Conservation (phyloP, 2,888 invertebrate genomes). For the Drosophila histrio region DNA sequence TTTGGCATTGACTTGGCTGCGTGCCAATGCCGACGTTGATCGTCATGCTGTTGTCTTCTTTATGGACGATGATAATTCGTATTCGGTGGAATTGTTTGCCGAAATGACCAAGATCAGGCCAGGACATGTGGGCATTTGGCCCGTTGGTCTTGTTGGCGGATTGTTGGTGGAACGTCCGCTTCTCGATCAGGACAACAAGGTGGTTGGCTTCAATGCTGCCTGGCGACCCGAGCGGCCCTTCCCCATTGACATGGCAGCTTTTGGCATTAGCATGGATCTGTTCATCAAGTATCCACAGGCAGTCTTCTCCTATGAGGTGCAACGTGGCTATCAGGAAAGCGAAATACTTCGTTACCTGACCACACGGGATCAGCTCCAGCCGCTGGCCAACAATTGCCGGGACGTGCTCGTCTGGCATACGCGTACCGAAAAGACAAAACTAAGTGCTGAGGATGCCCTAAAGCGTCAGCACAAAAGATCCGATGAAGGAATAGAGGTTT, state of each 20-base stretch:
- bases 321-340: constrained; percentile 95
- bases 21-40: constrained; percentile 84
- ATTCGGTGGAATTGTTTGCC: constrained; percentile 93
- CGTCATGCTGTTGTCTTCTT: constrained; percentile 91
- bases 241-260: constrained; percentile 99
- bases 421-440: constrained; percentile 93
- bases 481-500: constrained; percentile 87
- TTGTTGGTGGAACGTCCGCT: constrained; percentile 96
- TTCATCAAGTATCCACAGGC: constrained; percentile 90
- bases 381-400: constrained; percentile 94
- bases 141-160: constrained; percentile 98
- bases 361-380: constrained; percentile 91
- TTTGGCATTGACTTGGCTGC: constrained; percentile 91
- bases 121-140: constrained; percentile 93
- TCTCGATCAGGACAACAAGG: constrained; percentile 87
- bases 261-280: constrained; percentile 92
- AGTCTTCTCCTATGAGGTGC: constrained; percentile 92
- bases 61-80: constrained; percentile 98
- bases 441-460: constrained; percentile 88
- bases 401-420: constrained; percentile 99
- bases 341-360: constrained; percentile 91
- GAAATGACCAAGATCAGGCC: constrained; percentile 93
- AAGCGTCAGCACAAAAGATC: constrained; percentile 85
- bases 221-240: constrained; percentile 97
- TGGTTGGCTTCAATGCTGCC: constrained; percentile 87